Evolutionary conservation across 2,888 invertebrate genomes (phyloP).

Genomic region (Sisyra nigra): DNA sequence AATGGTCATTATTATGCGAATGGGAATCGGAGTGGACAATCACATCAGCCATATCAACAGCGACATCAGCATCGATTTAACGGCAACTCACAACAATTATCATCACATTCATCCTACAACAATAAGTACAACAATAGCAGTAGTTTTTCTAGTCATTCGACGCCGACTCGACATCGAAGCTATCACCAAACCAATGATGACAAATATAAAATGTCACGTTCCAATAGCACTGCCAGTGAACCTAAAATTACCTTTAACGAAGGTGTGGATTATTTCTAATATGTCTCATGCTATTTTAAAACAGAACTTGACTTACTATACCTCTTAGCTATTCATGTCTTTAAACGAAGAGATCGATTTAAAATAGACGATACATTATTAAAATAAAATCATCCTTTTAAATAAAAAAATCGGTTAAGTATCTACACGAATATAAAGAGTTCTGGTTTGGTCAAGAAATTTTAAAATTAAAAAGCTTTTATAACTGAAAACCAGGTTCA

Average conservation of each 20-base stretch:
- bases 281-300: background rate
- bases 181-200: constrained; percentile 13
- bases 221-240: constrained; percentile 27
- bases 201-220: constrained; percentile 22
- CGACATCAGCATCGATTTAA: too few species aligned
- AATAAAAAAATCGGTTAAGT: too few species aligned
- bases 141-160: constrained; percentile 25
- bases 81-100: too few species aligned
- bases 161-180: constrained; percentile 18
- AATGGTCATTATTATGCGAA: background rate
- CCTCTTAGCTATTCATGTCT: background rate
- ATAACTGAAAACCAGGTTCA: too few species aligned
- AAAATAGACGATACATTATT: too few species aligned
- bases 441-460: too few species aligned
- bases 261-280: constrained; percentile 19
- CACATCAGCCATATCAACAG: constrained; percentile 1
- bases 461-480: too few species aligned
- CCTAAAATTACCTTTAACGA: constrained; percentile 37
- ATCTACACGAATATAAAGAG: too few species aligned
- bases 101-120: background rate
- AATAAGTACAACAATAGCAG: background rate
- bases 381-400: too few species aligned
- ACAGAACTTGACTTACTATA: too few species aligned
- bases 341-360: too few species aligned
- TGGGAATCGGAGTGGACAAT: background rate